Conservation (phyloP, 2,888 invertebrate species). For the Adelphocoris suturalis region DNA sequence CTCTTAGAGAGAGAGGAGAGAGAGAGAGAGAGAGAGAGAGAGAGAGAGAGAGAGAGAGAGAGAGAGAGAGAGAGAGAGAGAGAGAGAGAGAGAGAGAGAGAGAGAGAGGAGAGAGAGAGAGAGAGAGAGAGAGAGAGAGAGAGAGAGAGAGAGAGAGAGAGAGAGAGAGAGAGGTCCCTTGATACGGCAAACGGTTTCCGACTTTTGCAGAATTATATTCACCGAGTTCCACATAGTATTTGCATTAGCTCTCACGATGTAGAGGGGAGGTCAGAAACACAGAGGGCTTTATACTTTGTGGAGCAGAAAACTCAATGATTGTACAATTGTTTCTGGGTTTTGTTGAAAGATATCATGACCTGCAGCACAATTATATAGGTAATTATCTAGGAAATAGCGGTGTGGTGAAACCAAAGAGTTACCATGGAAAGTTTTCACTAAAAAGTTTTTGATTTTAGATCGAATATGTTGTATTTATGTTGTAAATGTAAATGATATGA, state of each 20-base stretch:
- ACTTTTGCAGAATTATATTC: constrained; percentile 34
- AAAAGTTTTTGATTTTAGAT: too few species aligned
- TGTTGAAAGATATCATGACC: too few species aligned
- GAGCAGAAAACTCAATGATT: background rate
- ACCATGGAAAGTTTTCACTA: too few species aligned
- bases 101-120: background rate
- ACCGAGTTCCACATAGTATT: constrained; percentile 19
- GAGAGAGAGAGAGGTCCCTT: background rate
- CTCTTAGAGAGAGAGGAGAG: constrained; percentile 25
- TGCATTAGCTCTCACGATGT: background rate
- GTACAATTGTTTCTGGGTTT: background rate
- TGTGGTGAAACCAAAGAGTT: too few species aligned
- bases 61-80: too few species aligned
- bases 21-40: too few species aligned
- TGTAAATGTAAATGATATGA: too few species aligned
- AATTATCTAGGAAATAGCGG: too few species aligned
- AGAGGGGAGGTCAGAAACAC: background rate
- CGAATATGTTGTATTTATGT: too few species aligned
- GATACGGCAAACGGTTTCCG: constrained; percentile 57
- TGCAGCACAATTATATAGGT: too few species aligned
- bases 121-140: constrained; percentile 16
- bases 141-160: constrained; percentile 6
- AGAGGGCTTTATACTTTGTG: background rate
- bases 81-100: too few species aligned
- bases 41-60: too few species aligned